phyloP scores from a whole-genome alignment of 2,888 invertebrate species.

The Lepeophtheirus nordmannii region DNA sequence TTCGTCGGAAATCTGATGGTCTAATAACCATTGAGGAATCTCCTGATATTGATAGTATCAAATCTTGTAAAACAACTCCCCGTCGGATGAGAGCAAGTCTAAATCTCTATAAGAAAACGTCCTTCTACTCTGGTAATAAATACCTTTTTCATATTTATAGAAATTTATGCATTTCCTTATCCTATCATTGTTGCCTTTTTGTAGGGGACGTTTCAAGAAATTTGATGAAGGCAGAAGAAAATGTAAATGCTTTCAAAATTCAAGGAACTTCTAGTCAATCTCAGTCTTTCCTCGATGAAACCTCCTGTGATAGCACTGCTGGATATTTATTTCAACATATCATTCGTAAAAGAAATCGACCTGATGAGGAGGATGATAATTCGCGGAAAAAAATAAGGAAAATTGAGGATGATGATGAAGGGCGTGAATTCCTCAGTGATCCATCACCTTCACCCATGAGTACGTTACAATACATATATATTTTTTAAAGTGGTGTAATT shows the following conservation, averaged over 20 bases:
- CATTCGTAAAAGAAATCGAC: neutral
- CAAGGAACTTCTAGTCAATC: neutral
- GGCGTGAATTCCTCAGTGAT: neutral
- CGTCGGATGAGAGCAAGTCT: slow-evolving; percentile 5
- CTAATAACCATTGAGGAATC: slow-evolving; percentile 7
- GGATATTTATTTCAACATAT: slow-evolving; percentile 1
- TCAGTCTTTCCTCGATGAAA: neutral
- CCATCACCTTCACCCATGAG: neutral
- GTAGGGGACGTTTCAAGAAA: slow-evolving; percentile 11
- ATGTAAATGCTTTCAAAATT: neutral
- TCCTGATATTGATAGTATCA: slow-evolving; percentile 5
- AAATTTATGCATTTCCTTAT: neutral
- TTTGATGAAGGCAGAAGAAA: slow-evolving; percentile 15
- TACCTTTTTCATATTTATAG: neutral
- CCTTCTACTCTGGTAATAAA: slow-evolving; percentile 11
- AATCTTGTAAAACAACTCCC: neutral
- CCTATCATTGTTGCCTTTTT: neutral
- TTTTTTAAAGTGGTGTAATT: no score
- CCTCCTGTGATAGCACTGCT: neutral
- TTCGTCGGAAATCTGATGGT: slow-evolving; percentile 1
- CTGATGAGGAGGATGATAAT: neutral
- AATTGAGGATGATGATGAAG: neutral
- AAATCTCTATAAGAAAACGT: slow-evolving; percentile 1
- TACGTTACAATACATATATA: neutral
- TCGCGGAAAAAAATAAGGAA: neutral